phyloP scores from a whole-genome alignment of 2,888 invertebrate species.

The Papilio demoleus region DNA sequence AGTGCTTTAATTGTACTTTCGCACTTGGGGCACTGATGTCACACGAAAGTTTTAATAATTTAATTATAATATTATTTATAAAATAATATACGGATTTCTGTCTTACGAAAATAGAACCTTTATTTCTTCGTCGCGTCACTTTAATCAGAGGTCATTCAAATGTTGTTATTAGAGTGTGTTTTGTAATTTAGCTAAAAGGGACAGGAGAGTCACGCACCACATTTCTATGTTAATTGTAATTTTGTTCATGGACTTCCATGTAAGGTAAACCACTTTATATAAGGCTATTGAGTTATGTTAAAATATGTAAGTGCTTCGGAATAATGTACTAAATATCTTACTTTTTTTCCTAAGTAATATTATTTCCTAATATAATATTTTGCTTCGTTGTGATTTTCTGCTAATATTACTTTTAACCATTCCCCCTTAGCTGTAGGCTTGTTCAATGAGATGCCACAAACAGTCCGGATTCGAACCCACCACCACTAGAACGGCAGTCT shows the following conservation, averaged over 20 bases:
- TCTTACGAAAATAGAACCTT: neutral
- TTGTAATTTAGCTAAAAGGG: conserved; percentile 34
- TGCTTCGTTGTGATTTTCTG: too few species aligned
- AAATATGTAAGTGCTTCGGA: neutral
- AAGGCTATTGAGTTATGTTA: neutral
- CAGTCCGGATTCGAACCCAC: too few species aligned
- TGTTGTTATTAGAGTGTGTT: conserved; percentile 25
- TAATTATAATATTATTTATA: too few species aligned
- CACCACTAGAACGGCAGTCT: too few species aligned
- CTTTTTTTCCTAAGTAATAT: neutral
- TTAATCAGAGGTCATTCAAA: conserved; percentile 6
- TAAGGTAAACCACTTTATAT: conserved; percentile 10
- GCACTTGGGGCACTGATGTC: too few species aligned
- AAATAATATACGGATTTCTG: too few species aligned
- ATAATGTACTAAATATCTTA: neutral
- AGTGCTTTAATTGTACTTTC: too few species aligned
- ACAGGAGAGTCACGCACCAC: conserved; percentile 17
- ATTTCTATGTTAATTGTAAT: conserved; percentile 35
- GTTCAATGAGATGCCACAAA: too few species aligned
- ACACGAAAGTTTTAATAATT: too few species aligned
- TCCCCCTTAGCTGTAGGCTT: too few species aligned
- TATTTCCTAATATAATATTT: too few species aligned
- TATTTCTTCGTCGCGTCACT: neutral
- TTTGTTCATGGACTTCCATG: conserved; percentile 22
- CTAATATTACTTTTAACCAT: too few species aligned